Conservation (phyloP, 2,888 invertebrate genomes). For the Leptopterna dolabrata region DNA sequence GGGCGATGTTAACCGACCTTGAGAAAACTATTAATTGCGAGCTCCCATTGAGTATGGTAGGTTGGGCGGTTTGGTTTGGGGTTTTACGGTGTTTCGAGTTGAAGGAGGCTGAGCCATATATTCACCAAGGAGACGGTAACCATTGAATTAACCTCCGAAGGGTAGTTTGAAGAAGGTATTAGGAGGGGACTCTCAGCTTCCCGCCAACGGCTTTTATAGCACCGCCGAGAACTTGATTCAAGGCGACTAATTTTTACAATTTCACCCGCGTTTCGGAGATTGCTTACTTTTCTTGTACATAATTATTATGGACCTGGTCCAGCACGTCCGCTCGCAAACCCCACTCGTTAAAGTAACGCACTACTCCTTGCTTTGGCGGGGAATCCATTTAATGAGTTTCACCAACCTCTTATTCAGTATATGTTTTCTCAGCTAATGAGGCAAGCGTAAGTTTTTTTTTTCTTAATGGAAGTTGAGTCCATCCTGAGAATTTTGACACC, state of each 20-base stretch:
- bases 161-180: conserved; percentile 41
- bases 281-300: too few species aligned
- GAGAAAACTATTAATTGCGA: conserved; percentile 30
- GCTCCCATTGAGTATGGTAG: background rate
- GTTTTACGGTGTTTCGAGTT: background rate
- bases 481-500: too few species aligned
- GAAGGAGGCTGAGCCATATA: conserved; percentile 1
- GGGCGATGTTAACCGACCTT: conserved; percentile 32
- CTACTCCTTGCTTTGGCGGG: too few species aligned
- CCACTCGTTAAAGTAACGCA: too few species aligned
- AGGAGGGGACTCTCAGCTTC: background rate
- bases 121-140: background rate
- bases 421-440: too few species aligned
- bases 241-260: background rate
- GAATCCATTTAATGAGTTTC: too few species aligned
- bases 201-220: background rate
- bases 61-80: background rate
- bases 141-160: conserved; percentile 42
- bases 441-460: too few species aligned
- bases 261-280: too few species aligned
- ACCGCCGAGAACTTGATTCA: background rate
- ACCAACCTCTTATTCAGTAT: too few species aligned
- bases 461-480: too few species aligned
- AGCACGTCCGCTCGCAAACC: too few species aligned
- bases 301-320: too few species aligned